Percentiles rank a stretch among this genome's conserved stretches.
Evolutionary conservation across 1,140 invertebrate species (phyloP).

Genomic region (Drepana arcuata): DNA sequence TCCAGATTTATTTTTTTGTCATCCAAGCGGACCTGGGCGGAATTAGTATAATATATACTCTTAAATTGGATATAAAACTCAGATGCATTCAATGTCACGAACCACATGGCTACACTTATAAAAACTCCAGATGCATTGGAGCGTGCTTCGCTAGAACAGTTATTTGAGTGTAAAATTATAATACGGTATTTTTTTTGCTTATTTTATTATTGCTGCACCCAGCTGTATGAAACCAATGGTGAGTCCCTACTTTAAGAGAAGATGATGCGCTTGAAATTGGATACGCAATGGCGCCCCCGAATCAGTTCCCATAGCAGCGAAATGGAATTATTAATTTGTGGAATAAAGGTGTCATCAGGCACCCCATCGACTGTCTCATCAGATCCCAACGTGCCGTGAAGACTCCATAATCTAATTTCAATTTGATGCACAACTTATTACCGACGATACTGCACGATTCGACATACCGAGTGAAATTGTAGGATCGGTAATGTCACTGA

Average conservation of each 20-base stretch:
- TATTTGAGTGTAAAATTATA: constrained; percentile 39
- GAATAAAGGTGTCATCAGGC: constrained; percentile 39
- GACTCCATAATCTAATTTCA: constrained; percentile 62
- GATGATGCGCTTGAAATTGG: constrained; percentile 8
- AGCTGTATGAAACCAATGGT: too few species aligned
- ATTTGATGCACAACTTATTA: constrained; percentile 51
- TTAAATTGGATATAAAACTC: too few species aligned
- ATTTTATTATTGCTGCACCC: too few species aligned
- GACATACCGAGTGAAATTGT: constrained; percentile 42
- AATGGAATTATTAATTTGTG: constrained; percentile 58
- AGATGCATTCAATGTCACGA: constrained; percentile 17
- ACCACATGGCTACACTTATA: constrained; percentile 29
- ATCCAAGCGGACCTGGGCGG: too few species aligned
- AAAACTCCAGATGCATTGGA: constrained; percentile 37
- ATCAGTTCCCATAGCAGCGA: constrained; percentile 45
- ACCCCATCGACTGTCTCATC: constrained; percentile 66
- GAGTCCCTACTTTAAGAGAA: neutral
- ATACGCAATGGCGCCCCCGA: constrained; percentile 19
- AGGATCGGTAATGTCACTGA: constrained; percentile 44
- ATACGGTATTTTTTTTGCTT: constrained; percentile 40
- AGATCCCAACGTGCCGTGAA: constrained; percentile 56
- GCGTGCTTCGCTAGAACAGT: constrained; percentile 29
- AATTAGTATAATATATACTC: too few species aligned
- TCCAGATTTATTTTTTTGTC: too few species aligned
- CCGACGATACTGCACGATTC: constrained; percentile 38